phyloP scores from a whole-genome alignment of 1,140 invertebrate genomes.

The Bombus consobrinus region DNA sequence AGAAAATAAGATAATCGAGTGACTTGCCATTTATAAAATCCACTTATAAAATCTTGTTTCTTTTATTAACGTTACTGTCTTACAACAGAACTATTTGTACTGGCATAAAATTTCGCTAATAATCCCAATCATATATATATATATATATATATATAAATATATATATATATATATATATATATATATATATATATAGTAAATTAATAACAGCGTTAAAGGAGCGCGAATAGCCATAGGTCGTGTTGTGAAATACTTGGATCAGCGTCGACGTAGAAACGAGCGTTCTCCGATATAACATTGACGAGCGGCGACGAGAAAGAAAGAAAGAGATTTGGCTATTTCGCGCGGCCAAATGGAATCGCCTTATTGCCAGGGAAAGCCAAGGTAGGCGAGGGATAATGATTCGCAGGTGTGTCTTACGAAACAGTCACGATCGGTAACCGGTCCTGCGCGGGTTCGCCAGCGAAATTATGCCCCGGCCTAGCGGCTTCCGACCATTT shows the following conservation, averaged over 20 bases:
- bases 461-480: conserved; percentile 49
- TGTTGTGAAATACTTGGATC: conserved; percentile 24
- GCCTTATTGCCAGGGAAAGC: conserved; percentile 58
- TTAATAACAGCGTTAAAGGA: no score
- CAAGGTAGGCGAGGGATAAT: conserved; percentile 67
- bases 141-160: no score
- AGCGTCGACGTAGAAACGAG: not conserved
- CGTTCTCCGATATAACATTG: not conserved
- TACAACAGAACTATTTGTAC: no score
- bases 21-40: no score
- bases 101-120: no score
- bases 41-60: no score
- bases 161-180: no score
- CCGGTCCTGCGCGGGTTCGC: conserved; percentile 16
- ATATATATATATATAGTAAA: no score
- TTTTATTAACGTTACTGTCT: no score
- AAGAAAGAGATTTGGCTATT: conserved; percentile 4
- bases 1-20: no score
- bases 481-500: conserved; percentile 32
- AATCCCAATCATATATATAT: no score
- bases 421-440: conserved; percentile 61
- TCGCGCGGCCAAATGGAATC: conserved; percentile 52
- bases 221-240: no score
- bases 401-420: conserved; percentile 70
- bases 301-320: not conserved